Evolutionary conservation across 2,113 vertebrate genomes (phyloP).

Genomic region (Natator depressus): DNA sequence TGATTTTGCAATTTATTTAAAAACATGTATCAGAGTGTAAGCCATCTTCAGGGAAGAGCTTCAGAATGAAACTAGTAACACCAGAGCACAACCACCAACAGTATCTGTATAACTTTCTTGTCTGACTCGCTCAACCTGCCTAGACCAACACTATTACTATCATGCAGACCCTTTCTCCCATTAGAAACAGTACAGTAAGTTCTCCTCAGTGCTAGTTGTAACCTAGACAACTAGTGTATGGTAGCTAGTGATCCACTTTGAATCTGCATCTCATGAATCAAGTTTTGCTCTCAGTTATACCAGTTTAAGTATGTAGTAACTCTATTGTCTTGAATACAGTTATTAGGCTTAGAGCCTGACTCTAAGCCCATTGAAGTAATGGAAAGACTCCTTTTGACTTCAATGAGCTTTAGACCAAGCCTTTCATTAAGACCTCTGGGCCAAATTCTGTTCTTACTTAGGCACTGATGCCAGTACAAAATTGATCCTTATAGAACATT

Average conservation of each 20-base stretch:
- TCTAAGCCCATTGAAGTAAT: accelerated
- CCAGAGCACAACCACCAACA: neutral
- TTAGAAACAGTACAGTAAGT: neutral
- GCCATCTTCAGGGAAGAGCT: neutral
- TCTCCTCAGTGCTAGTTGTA: accelerated
- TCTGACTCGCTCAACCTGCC: neutral
- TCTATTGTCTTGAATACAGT: neutral
- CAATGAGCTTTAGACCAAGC: neutral
- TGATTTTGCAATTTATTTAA: neutral
- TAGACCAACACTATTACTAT: accelerated
- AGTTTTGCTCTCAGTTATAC: accelerated
- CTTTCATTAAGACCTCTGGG: accelerated
- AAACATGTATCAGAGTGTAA: neutral
- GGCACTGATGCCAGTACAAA: neutral
- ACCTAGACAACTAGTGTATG: neutral
- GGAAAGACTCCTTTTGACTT: accelerated
- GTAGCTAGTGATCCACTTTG: neutral
- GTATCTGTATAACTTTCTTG: neutral
- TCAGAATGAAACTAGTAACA: neutral
- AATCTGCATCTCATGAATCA: accelerated
- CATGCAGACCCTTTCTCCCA: neutral
- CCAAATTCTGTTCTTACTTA: neutral
- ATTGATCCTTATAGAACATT: accelerated
- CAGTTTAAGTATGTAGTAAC: accelerated
- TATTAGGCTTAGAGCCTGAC: accelerated